Conservation (phyloP, 2,888 invertebrate species). For the Papilio protenor region DNA sequence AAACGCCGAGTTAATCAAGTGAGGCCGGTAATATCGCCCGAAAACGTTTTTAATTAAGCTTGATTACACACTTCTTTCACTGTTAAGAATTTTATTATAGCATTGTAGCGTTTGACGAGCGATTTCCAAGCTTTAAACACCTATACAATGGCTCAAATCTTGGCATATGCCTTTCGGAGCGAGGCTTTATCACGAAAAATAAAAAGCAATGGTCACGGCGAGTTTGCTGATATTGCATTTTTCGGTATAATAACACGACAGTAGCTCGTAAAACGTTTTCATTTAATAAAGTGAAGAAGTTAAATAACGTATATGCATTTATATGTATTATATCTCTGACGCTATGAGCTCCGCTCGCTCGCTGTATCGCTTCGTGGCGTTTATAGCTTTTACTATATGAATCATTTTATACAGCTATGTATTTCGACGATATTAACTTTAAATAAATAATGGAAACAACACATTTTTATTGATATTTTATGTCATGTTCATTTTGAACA, state of each 20-base stretch:
- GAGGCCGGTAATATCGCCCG: slow-evolving; percentile 56
- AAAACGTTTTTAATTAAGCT: slow-evolving; percentile 77
- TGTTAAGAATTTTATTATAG: slow-evolving; percentile 58
- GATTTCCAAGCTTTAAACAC: slow-evolving; percentile 40
- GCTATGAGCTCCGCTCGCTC: neutral
- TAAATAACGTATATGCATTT: slow-evolving; percentile 29
- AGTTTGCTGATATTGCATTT: slow-evolving; percentile 35
- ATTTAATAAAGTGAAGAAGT: slow-evolving; percentile 34
- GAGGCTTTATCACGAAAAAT: slow-evolving; percentile 46
- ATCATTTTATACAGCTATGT: slow-evolving; percentile 7
- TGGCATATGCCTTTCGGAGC: slow-evolving; percentile 46
- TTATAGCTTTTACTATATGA: neutral
- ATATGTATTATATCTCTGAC: slow-evolving; percentile 8
- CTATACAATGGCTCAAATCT: slow-evolving; percentile 48
- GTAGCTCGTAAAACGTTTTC: slow-evolving; percentile 37
- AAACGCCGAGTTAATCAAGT: slow-evolving; percentile 71
- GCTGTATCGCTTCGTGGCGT: slow-evolving; percentile 6
- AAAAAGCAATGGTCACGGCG: slow-evolving; percentile 42
- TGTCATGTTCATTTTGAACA: neutral
- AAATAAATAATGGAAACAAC: neutral
- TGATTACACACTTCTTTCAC: slow-evolving; percentile 66
- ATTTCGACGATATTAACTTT: slow-evolving; percentile 7
- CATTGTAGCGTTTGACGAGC: slow-evolving; percentile 47
- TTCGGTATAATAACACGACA: slow-evolving; percentile 33
- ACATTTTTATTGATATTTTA: neutral